Evolutionary conservation across 1,140 invertebrate species (phyloP).

Genomic region (Asbolus verrucosus): DNA sequence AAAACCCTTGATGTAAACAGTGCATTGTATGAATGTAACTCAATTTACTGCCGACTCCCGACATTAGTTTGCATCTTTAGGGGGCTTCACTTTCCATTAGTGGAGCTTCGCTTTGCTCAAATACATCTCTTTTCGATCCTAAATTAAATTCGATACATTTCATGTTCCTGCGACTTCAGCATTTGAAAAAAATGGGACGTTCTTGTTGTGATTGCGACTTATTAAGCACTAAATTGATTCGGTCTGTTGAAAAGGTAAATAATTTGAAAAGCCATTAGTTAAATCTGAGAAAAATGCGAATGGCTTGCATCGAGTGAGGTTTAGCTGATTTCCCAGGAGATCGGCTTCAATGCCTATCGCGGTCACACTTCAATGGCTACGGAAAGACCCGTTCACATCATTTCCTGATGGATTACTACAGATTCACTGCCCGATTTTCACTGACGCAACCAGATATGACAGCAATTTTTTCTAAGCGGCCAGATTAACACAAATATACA

Average conservation of each 20-base stretch:
- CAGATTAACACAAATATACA: no score
- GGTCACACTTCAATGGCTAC: conserved; percentile 64
- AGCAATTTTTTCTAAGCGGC: no score
- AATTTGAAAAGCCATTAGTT: conserved; percentile 58
- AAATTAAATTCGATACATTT: conserved; percentile 37
- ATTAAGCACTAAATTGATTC: conserved; percentile 10
- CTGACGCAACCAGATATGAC: no score
- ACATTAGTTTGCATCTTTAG: conserved; percentile 51
- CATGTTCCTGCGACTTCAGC: not conserved
- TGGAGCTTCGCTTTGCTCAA: conserved; percentile 13
- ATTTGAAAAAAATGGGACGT: no score
- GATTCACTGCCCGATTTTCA: conserved; percentile 24
- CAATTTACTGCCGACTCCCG: conserved; percentile 51
- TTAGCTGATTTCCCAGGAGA: conserved; percentile 64
- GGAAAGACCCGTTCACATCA: conserved; percentile 62
- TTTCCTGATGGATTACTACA: conserved; percentile 63
- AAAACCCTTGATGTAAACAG: conserved; percentile 52
- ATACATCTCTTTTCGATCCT: conserved; percentile 8
- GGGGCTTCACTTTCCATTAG: conserved; percentile 51
- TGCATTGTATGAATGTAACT: conserved; percentile 53
- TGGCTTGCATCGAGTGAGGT: conserved; percentile 55
- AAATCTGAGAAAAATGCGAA: conserved; percentile 56
- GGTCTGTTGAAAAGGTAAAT: conserved; percentile 37
- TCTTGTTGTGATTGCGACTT: conserved; percentile 27
- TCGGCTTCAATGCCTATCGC: conserved; percentile 58